Conservation (phyloP, 1,140 invertebrate species). For the Pseudomyrmex dendroicus region DNA sequence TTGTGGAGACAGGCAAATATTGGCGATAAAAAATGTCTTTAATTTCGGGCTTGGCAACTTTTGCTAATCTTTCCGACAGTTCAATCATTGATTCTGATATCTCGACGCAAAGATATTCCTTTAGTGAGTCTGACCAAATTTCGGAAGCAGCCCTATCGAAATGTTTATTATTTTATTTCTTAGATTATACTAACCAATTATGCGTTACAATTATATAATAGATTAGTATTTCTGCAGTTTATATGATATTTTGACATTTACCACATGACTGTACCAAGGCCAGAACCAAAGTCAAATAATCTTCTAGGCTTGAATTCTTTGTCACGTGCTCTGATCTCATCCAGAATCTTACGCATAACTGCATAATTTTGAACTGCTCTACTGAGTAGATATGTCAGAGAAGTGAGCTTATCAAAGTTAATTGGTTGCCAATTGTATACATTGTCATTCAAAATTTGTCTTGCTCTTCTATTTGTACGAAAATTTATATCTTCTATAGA, state of each 20-base stretch:
- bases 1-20: slow-evolving; percentile 90
- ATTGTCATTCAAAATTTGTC: slow-evolving; percentile 85
- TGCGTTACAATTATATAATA: slow-evolving; percentile 4
- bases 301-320: slow-evolving; percentile 90
- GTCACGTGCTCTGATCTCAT: slow-evolving; percentile 89
- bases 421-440: slow-evolving; percentile 91
- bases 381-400: slow-evolving; percentile 89
- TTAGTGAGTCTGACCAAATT: slow-evolving; percentile 89
- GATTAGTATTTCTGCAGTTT: background rate
- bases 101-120: slow-evolving; percentile 94
- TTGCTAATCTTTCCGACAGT: slow-evolving; percentile 89
- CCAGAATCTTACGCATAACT: slow-evolving; percentile 89
- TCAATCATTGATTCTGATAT: slow-evolving; percentile 92
- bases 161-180: background rate
- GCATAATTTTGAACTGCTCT: slow-evolving; percentile 91
- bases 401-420: slow-evolving; percentile 87
- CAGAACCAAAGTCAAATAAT: slow-evolving; percentile 96
- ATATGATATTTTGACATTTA: slow-evolving; percentile 76
- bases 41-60: slow-evolving; percentile 84
- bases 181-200: slow-evolving; percentile 41
- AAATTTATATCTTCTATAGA: slow-evolving; percentile 73
- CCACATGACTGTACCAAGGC: slow-evolving; percentile 93
- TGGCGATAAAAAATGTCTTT: slow-evolving; percentile 91
- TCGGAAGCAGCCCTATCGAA: slow-evolving; percentile 89
- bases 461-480: slow-evolving; percentile 76